Percentiles rank a stretch among this genome's conserved stretches.
Evolutionary conservation across 2,888 invertebrate genomes (phyloP).

Genomic region (Blastobasis lacticolella): DNA sequence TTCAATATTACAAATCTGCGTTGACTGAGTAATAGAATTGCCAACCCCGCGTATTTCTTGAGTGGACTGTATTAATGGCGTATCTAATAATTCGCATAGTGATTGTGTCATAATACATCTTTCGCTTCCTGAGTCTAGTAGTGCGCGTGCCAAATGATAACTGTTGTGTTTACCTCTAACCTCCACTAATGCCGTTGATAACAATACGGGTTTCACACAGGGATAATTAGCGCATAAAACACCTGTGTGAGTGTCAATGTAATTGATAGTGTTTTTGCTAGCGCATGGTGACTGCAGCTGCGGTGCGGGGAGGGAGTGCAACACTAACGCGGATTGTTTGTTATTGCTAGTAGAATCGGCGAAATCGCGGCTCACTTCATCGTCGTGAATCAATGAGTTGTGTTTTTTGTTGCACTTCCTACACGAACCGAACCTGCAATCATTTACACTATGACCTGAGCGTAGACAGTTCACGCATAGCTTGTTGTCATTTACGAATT

Average conservation of each 20-base stretch:
- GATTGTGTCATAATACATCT: constrained; percentile 8
- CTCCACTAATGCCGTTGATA: constrained; percentile 2
- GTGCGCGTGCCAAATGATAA: constrained; percentile 3
- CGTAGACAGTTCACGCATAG: not conserved
- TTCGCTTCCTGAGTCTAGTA: constrained; percentile 3
- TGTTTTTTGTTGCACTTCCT: not conserved
- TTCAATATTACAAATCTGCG: too few relatives aligned
- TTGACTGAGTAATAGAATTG: not conserved
- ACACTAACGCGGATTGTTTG: not conserved
- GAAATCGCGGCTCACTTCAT: not conserved
- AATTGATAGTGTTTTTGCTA: not conserved
- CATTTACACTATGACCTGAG: not conserved
- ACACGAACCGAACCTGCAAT: not conserved
- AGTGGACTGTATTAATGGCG: constrained; percentile 14
- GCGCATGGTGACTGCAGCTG: not conserved
- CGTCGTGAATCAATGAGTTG: not conserved
- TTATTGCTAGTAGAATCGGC: too few relatives aligned
- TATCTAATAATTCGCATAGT: constrained; percentile 7
- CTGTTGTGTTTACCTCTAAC: not conserved
- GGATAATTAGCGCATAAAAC: not conserved
- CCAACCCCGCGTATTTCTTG: constrained; percentile 9
- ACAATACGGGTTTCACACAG: not conserved
- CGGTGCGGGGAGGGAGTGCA: not conserved
- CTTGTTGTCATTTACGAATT: not conserved
- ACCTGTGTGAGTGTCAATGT: not conserved